These are phyloP conservation scores for Halictus ligatus DNA, from an alignment of 2,888 invertebrate genomes.

Conservation along the genomic window DNA sequence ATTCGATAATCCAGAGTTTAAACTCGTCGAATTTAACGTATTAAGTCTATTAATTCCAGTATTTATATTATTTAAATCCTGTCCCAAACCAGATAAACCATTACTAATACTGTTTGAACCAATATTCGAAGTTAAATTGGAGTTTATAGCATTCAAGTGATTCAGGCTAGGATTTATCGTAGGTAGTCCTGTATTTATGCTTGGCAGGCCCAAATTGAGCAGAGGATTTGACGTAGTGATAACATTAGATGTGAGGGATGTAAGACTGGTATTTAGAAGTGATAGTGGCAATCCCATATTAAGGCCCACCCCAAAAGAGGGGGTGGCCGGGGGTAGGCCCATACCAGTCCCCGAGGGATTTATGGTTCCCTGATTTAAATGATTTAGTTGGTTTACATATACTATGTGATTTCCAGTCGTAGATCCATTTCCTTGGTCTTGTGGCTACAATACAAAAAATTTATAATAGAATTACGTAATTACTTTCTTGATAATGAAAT, in stretches of 20 bases:
- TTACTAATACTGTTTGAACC: slow-evolving; percentile 82
- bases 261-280: slow-evolving; percentile 82
- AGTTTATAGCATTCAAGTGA: slow-evolving; percentile 81
- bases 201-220: slow-evolving; percentile 82
- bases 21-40: slow-evolving; percentile 78
- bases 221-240: slow-evolving; percentile 83
- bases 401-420: slow-evolving; percentile 83
- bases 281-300: slow-evolving; percentile 84
- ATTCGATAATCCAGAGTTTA: slow-evolving; percentile 79
- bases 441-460: slow-evolving; percentile 74
- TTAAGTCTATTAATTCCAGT: slow-evolving; percentile 80
- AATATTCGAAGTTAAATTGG: slow-evolving; percentile 80
- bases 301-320: slow-evolving; percentile 84
- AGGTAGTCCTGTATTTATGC: slow-evolving; percentile 81
- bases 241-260: slow-evolving; percentile 83
- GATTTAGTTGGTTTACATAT: slow-evolving; percentile 83
- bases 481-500: background rate
- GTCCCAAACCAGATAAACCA: slow-evolving; percentile 80
- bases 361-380: slow-evolving; percentile 83
- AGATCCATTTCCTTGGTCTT: slow-evolving; percentile 82
- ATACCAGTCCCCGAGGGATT: slow-evolving; percentile 84
- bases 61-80: slow-evolving; percentile 80
- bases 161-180: slow-evolving; percentile 82
- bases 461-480: slow-evolving; percentile 18
- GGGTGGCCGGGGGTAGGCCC: slow-evolving; percentile 84